A percentile compares a stretch with the other conserved stretches of the same genome.
These are phyloP conservation scores for Sesia apiformis DNA, from an alignment of 2,888 invertebrate genomes.

Conservation along the genomic window DNA sequence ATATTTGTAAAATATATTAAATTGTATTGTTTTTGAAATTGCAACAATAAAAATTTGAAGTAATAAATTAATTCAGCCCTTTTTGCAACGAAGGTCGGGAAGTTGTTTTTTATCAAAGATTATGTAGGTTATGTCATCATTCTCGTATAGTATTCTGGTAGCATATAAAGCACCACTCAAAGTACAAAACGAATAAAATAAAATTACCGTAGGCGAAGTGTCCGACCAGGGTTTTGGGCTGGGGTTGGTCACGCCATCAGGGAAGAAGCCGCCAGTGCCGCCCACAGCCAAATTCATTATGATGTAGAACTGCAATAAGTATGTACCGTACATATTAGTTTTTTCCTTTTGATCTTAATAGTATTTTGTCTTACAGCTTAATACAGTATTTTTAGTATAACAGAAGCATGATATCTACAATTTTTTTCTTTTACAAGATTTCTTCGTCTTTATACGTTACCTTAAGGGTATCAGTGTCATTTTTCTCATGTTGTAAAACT, in stretches of 20 bases:
- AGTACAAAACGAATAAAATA: not conserved
- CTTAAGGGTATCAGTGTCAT: too few relatives aligned
- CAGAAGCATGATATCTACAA: too few relatives aligned
- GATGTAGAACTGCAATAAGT: slow-evolving; percentile 68
- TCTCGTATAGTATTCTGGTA: not conserved
- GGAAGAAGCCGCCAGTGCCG: slow-evolving; percentile 78
- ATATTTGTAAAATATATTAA: too few relatives aligned
- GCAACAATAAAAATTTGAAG: not conserved
- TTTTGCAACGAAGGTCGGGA: too few relatives aligned
- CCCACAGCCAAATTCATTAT: slow-evolving; percentile 80
- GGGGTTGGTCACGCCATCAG: slow-evolving; percentile 73
- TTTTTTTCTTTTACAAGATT: too few relatives aligned
- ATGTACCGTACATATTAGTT: not conserved
- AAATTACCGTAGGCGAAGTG: slow-evolving; percentile 57
- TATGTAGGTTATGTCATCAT: not conserved
- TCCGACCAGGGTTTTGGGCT: slow-evolving; percentile 77
- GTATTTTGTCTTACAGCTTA: too few relatives aligned
- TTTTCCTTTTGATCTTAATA: not conserved
- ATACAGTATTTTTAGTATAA: too few relatives aligned
- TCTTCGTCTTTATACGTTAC: too few relatives aligned
- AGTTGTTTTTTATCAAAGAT: not conserved
- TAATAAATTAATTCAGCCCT: too few relatives aligned
- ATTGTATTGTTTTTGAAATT: too few relatives aligned
- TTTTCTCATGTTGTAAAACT: too few relatives aligned
- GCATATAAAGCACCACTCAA: not conserved